A percentile compares a stretch with the other conserved stretches of the same genome.
phyloP scores from a whole-genome alignment of 2,888 invertebrate genomes.

The Diadromus collaris region DNA sequence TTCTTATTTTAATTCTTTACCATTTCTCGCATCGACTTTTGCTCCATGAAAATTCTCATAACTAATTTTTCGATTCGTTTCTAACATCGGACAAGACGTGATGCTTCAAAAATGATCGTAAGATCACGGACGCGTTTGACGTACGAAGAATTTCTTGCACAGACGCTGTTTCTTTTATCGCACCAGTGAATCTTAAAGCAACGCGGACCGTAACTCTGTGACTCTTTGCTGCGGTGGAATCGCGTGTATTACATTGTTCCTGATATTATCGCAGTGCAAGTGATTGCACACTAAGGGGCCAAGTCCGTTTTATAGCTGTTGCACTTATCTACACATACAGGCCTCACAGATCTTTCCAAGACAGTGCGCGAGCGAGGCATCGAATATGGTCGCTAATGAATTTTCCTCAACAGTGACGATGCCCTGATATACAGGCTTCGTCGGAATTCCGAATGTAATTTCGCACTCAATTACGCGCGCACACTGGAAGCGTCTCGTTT shows the following conservation, averaged over 20 bases:
- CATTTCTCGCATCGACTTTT: background rate
- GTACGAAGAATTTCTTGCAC: conserved; percentile 2
- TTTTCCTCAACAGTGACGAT: background rate
- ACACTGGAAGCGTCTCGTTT: background rate
- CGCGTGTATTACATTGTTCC: background rate
- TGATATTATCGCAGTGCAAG: background rate
- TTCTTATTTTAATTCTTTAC: background rate
- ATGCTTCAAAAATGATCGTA: background rate
- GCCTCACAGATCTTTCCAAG: background rate
- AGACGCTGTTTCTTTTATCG: conserved; percentile 9
- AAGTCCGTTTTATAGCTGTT: background rate
- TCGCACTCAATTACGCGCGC: conserved; percentile 9
- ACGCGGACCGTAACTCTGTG: background rate
- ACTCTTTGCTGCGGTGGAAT: background rate
- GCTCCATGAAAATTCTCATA: background rate
- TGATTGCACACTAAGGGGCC: background rate
- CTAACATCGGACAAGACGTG: background rate
- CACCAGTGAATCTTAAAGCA: background rate
- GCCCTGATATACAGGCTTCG: background rate
- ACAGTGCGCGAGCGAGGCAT: background rate
- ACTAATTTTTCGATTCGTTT: background rate
- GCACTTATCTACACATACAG: background rate
- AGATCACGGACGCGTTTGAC: background rate
- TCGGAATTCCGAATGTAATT: conserved; percentile 5
- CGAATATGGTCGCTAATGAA: background rate